A percentile compares a stretch with the other conserved stretches of the same genome.
phyloP scores from a whole-genome alignment of 2,113 vertebrate genomes.

The Oncorhynchus masou region DNA sequence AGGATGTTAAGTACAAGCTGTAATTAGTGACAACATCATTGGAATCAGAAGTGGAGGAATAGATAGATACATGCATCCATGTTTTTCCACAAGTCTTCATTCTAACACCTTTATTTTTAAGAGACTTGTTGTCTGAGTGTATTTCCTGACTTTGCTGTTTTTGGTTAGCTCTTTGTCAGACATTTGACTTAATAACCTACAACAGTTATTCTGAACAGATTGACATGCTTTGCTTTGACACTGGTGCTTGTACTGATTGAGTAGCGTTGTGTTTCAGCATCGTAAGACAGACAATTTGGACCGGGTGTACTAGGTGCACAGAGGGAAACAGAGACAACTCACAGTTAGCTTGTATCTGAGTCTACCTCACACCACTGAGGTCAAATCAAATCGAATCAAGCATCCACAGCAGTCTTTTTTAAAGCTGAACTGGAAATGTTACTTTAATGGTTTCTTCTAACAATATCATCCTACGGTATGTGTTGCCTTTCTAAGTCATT shows the following conservation, averaged over 20 bases:
- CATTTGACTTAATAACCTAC: conserved; percentile 36
- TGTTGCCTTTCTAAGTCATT: no score
- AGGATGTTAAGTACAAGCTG: conserved; percentile 59
- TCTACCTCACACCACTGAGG: no score
- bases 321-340: no score
- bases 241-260: conserved; percentile 46
- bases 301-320: no score
- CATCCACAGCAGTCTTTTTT: no score
- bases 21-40: conserved; percentile 62
- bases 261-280: conserved; percentile 50
- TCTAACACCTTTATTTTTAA: conserved; percentile 49
- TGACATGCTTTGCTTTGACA: conserved; percentile 44
- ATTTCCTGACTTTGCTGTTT: conserved; percentile 54
- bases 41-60: conserved; percentile 48
- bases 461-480: no score
- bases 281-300: no score
- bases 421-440: no score
- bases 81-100: conserved; percentile 55
- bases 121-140: conserved; percentile 19
- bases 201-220: conserved; percentile 18
- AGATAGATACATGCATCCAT: conserved; percentile 11
- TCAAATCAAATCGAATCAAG: no score
- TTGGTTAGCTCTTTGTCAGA: conserved; percentile 63
- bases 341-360: no score
- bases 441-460: no score